A percentile compares a stretch with the other conserved stretches of the same genome.
phyloP scores from a whole-genome alignment of 2,888 invertebrate genomes.

The Drosophila mettleri region DNA sequence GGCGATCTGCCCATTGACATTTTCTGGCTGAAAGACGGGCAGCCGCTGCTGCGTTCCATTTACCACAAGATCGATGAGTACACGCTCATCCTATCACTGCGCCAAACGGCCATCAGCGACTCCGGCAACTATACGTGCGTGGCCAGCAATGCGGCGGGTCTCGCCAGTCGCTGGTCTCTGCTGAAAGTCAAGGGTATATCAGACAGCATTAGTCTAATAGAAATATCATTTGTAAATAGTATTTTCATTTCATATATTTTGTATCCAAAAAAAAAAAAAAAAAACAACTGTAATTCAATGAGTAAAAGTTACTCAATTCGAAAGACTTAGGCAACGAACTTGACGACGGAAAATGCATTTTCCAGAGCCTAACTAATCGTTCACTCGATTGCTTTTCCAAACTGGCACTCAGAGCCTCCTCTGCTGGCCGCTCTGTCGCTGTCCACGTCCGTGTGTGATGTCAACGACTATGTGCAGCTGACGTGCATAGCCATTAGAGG shows the following conservation, averaged over 20 bases:
- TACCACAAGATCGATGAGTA: conserved; percentile 86
- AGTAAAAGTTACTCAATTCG: background rate
- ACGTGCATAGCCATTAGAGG: conserved; percentile 93
- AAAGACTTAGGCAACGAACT: conserved; percentile 48
- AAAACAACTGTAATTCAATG: background rate
- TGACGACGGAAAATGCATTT: background rate
- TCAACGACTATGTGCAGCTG: conserved; percentile 91
- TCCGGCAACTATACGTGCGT: conserved; percentile 87
- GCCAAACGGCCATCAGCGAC: conserved; percentile 84
- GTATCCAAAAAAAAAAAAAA: conserved; percentile 4
- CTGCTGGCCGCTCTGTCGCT: conserved; percentile 80
- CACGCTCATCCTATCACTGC: conserved; percentile 85
- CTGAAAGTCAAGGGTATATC: conserved; percentile 87
- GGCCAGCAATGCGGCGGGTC: conserved; percentile 87
- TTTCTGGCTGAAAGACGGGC: conserved; percentile 87
- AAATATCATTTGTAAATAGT: conserved; percentile 6
- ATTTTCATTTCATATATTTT: conserved; percentile 14
- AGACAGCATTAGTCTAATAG: background rate
- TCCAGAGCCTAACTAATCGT: background rate
- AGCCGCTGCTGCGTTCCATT: conserved; percentile 82
- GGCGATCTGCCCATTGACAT: conserved; percentile 93
- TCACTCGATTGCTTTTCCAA: background rate
- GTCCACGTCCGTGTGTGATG: conserved; percentile 81
- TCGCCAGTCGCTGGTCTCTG: conserved; percentile 86
- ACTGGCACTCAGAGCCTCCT: conserved; percentile 73